Evolutionary conservation across 2,888 invertebrate genomes (phyloP).

Genomic region (Aphidoletes aphidimyza): DNA sequence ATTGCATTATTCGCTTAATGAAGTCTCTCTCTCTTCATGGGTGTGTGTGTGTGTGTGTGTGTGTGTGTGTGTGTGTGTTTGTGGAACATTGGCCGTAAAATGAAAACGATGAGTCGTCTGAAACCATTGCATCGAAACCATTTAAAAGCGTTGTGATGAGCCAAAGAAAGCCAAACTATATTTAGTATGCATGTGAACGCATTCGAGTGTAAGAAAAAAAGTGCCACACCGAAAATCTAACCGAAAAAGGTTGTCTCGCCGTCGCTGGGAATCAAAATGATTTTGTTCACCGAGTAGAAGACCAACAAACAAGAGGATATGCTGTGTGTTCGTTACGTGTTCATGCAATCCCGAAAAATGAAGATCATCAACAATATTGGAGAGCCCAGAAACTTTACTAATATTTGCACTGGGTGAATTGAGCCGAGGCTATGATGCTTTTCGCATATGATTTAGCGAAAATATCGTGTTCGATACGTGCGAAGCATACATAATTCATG

Average conservation of each 20-base stretch:
- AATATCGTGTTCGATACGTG: slow-evolving; percentile 43
- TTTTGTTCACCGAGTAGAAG: too few relatives aligned
- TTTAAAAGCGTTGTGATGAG: neutral
- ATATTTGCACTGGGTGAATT: neutral
- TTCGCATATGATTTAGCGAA: slow-evolving; percentile 38
- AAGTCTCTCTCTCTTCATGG: neutral
- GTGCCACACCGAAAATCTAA: neutral
- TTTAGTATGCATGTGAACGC: slow-evolving; percentile 9
- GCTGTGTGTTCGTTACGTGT: too few relatives aligned
- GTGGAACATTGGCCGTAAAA: neutral
- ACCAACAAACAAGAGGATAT: neutral
- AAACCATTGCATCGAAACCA: neutral
- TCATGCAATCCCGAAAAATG: too few relatives aligned
- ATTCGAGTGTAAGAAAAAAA: neutral
- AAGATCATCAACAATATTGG: neutral
- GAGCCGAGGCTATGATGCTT: slow-evolving; percentile 1
- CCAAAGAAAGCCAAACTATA: neutral
- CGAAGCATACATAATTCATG: slow-evolving; percentile 42
- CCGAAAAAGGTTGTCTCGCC: too few relatives aligned
- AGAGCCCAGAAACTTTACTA: neutral
- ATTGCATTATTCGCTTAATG: slow-evolving; percentile 4
- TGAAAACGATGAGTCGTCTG: neutral
- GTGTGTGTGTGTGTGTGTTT: neutral
- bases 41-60: neutral
- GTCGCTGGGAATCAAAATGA: too few relatives aligned